phyloP scores from a whole-genome alignment of 2,113 vertebrate species.

The Seriola dumerili region DNA sequence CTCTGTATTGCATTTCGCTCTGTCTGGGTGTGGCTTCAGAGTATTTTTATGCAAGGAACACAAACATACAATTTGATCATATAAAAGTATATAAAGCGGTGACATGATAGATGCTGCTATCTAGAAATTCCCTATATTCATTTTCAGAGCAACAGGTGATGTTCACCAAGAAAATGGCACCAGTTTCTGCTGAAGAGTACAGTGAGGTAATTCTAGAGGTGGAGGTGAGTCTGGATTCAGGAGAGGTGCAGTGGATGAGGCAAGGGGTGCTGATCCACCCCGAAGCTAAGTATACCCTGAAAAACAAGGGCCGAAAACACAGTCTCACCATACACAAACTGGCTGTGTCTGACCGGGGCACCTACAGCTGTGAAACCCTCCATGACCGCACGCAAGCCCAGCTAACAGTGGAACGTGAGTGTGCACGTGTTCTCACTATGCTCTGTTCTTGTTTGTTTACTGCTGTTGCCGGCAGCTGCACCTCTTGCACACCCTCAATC shows the following conservation, averaged over 20 bases:
- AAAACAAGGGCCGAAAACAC: slow-evolving; percentile 82
- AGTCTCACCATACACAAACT: slow-evolving; percentile 87
- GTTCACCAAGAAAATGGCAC: slow-evolving; percentile 87
- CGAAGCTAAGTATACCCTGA: slow-evolving; percentile 84
- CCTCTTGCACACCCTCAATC: slow-evolving; percentile 23
- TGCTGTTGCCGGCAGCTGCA: slow-evolving; percentile 49
- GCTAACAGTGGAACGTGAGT: slow-evolving; percentile 94
- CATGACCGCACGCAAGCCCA: slow-evolving; percentile 93
- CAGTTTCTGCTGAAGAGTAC: slow-evolving; percentile 88
- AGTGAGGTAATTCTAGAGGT: slow-evolving; percentile 88
- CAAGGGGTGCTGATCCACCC: slow-evolving; percentile 91
- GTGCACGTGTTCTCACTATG: slow-evolving; percentile 74
- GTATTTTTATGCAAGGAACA: background rate
- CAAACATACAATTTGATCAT: background rate
- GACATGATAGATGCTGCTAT: background rate
- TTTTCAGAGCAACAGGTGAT: slow-evolving; percentile 90
- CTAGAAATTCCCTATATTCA: slow-evolving; percentile 5
- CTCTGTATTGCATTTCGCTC: background rate
- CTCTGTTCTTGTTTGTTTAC: slow-evolving; percentile 80
- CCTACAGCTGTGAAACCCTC: slow-evolving; percentile 94
- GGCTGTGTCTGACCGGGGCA: slow-evolving; percentile 87
- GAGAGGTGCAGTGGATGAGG: slow-evolving; percentile 93
- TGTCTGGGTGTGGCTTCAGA: background rate
- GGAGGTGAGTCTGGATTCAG: slow-evolving; percentile 87
- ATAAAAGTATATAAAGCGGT: background rate